phyloP scores from a whole-genome alignment of 2,797 vertebrate genomes.

The Xyrichtys novacula region DNA sequence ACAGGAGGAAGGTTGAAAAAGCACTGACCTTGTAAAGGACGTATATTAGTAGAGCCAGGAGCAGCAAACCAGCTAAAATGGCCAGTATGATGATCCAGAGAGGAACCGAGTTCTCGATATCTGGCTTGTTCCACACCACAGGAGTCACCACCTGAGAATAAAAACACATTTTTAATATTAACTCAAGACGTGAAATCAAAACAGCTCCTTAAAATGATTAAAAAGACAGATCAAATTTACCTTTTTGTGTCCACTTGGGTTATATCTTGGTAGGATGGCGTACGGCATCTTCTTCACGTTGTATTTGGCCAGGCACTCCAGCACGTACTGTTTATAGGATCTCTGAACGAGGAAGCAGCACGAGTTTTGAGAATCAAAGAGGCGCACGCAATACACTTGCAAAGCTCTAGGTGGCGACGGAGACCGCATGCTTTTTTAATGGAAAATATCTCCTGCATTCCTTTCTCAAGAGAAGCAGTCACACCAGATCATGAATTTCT shows the following conservation, averaged over 20 bases:
- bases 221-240: constrained; percentile 65
- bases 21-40: constrained; percentile 92
- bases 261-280: constrained; percentile 84
- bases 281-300: constrained; percentile 90
- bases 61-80: constrained; percentile 91
- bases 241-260: constrained; percentile 86
- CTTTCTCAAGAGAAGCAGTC: constrained; percentile 60
- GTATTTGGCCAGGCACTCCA: constrained; percentile 89
- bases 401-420: constrained; percentile 71
- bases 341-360: constrained; percentile 71
- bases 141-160: constrained; percentile 86
- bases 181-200: constrained; percentile 7
- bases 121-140: constrained; percentile 90
- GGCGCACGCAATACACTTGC: background rate
- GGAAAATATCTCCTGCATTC: constrained; percentile 55
- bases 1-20: no score
- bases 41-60: constrained; percentile 93
- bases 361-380: background rate
- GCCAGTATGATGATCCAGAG: constrained; percentile 95
- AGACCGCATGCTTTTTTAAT: constrained; percentile 20
- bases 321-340: constrained; percentile 84
- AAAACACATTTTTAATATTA: background rate
- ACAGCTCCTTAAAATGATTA: background rate
- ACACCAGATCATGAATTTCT: constrained; percentile 75
- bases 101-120: constrained; percentile 88